A percentile compares a stretch with the other conserved stretches of the same genome.
Conservation (phyloP, 2,888 invertebrate genomes). For the Yponomeuta evonymella region DNA sequence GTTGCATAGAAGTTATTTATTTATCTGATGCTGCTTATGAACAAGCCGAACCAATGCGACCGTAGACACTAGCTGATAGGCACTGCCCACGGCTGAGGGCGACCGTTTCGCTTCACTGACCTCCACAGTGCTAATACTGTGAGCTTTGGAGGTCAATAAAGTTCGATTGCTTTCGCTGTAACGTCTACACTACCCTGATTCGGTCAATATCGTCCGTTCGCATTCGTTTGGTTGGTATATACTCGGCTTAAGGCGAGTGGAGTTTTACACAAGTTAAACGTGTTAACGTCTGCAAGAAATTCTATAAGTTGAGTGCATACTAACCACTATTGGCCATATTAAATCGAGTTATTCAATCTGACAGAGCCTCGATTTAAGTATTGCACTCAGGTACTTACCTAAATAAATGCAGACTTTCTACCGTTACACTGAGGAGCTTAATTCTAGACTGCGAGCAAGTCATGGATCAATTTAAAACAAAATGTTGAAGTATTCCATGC, state of each 20-base stretch:
- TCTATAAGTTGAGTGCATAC: neutral
- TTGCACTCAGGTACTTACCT: neutral
- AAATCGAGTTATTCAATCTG: neutral
- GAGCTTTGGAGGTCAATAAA: no score
- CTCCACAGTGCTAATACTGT: no score
- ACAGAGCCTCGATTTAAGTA: neutral
- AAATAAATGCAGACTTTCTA: constrained; percentile 1
- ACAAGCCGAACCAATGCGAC: no score
- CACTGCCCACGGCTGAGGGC: no score
- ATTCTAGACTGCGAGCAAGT: constrained; percentile 4
- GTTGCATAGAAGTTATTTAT: no score
- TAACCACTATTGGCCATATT: neutral
- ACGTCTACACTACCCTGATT: no score
- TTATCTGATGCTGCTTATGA: no score
- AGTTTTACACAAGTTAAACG: neutral
- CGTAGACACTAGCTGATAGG: no score
- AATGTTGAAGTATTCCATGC: neutral
- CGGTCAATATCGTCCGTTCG: no score
- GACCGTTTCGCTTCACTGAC: no score
- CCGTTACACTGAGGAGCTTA: neutral
- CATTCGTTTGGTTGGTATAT: no score
- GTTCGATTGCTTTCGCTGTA: no score
- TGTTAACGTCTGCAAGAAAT: neutral
- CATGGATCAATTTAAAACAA: constrained; percentile 6
- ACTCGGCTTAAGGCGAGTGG: neutral